Evolutionary conservation across 2,113 vertebrate genomes (phyloP).

Genomic region (Nesogale talazaci): DNA sequence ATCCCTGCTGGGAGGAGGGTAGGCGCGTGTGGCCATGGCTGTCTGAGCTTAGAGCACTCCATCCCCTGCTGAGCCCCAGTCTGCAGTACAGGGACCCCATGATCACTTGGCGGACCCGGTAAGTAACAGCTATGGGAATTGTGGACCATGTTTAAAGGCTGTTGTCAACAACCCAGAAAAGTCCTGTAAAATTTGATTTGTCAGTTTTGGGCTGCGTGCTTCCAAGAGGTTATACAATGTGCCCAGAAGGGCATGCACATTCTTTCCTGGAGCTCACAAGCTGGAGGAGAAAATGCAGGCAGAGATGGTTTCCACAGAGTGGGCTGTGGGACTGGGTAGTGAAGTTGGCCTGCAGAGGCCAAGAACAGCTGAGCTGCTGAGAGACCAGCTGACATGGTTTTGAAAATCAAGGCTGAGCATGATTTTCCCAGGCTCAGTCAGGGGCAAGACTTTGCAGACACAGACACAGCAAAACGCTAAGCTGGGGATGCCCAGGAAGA

Average conservation of each 20-base stretch:
- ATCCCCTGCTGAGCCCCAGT: not conserved
- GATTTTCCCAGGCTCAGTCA: not conserved
- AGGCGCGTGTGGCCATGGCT: not conserved
- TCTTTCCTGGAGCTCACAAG: not conserved
- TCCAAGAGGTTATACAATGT: not conserved
- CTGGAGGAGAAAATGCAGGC: not conserved
- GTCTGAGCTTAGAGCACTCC: not conserved
- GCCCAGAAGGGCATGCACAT: not conserved
- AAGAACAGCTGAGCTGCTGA: not conserved
- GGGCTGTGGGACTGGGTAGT: fast-evolving
- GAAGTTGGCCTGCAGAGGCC: not conserved
- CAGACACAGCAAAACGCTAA: not conserved
- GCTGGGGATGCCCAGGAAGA: not conserved
- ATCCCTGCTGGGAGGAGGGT: not conserved
- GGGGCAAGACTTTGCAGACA: not conserved
- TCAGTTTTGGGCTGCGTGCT: not conserved
- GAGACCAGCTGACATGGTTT: not conserved
- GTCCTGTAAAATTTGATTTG: not conserved
- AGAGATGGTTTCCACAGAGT: not conserved
- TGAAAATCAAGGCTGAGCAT: not conserved
- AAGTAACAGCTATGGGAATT: not conserved
- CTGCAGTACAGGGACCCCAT: no score
- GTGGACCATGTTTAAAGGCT: not conserved
- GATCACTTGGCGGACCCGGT: not conserved
- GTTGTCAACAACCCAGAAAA: not conserved